Percentiles rank a stretch among this genome's conserved stretches.
These are phyloP conservation scores for Spatulosminthurus flaviceps DNA, from an alignment of 2,888 invertebrate genomes.

Conservation along the genomic window DNA sequence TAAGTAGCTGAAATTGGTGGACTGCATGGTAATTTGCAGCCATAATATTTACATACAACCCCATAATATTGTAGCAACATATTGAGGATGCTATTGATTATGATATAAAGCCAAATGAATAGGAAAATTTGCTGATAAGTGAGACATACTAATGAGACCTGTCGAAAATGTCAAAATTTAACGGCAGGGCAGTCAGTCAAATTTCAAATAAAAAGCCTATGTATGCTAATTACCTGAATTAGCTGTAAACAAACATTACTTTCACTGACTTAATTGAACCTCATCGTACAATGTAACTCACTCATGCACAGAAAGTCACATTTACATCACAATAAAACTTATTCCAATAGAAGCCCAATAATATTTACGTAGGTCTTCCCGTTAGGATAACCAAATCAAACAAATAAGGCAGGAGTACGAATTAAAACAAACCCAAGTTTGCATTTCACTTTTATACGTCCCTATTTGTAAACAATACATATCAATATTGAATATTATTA, in stretches of 20 bases:
- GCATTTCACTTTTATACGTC: no score
- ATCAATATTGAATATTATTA: no score
- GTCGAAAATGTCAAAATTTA: not conserved
- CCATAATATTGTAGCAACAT: not conserved
- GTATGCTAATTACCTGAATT: not conserved
- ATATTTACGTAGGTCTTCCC: not conserved
- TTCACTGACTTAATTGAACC: constrained; percentile 14
- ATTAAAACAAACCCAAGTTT: no score
- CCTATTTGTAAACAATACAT: no score
- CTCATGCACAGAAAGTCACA: not conserved
- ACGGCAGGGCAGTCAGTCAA: not conserved
- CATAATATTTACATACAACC: no score
- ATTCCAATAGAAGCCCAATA: not conserved
- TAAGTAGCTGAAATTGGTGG: not conserved
- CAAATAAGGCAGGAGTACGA: no score
- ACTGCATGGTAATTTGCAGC: not conserved
- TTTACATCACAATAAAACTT: not conserved
- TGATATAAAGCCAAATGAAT: not conserved
- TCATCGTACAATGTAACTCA: not conserved
- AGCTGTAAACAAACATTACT: not conserved
- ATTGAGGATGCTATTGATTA: not conserved
- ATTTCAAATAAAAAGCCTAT: not conserved
- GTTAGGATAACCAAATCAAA: no score
- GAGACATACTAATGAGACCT: not conserved
- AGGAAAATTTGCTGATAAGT: not conserved